Evolutionary conservation across 1,140 invertebrate species (phyloP), one percentile per base, ranked within the genome.

Genomic region (Prorops nasuta): DNA sequence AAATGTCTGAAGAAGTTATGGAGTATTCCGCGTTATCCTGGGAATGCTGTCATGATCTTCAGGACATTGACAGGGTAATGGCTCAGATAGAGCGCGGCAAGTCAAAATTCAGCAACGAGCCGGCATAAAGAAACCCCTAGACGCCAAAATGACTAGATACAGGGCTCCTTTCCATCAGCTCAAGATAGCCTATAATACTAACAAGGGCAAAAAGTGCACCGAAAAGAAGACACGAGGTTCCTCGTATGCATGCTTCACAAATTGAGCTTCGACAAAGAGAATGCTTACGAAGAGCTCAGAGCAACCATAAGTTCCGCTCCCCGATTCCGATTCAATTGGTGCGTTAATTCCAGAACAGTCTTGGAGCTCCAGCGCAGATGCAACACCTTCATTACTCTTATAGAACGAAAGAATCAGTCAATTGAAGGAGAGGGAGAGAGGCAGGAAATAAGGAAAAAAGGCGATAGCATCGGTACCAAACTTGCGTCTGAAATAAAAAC

Each of bases 311-410:
- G 90, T 63, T 87, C 90, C 32, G 93, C 95, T 1, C 94, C 95
- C 1, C 96, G 98, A 73, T 98, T 98, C 70, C 84, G 95, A 37
- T 99, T 99, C 72, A 97, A 99, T 78, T 99, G 97, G 97, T 99
- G 99, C 71, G 90, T 99, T 51, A 98, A 98, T 71, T 98, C 95
- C 0, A 82, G 98, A 32, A 99, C 96, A 1, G 94, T 96, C 1
- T 84, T 96, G 74, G 97, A 99, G 72, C 73, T 99, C 3, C 97
- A 99, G 70, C 81, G 97, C 43, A 83, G 95, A n/a, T 99, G 97
- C 71, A 99, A 99, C 62, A 98, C 97, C 0, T 76, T 99, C 6
- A 99, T 99, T 51, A 98, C 96, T 0, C 78, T 99, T 16, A 98
- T 99, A 45, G 97, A 99, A 69, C 81, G 96, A 51, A 97, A 99